phyloP scores from a whole-genome alignment of 2,113 vertebrate genomes.

The Astur gentilis region DNA sequence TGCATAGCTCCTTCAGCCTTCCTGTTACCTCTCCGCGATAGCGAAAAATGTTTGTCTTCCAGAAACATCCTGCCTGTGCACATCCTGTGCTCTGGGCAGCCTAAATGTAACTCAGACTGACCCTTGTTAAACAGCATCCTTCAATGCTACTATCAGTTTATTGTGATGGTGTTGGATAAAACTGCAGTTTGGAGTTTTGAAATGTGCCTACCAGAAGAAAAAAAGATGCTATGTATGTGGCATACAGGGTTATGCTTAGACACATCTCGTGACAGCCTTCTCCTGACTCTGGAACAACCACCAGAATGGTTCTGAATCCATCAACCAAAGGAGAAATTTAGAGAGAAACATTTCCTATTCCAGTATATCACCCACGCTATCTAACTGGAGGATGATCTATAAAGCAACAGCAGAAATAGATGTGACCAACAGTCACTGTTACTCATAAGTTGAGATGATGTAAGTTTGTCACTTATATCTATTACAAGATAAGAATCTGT shows the following conservation, averaged over 20 bases:
- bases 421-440: background rate
- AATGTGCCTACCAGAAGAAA: background rate
- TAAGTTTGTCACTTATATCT: background rate
- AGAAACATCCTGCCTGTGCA: background rate
- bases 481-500: background rate
- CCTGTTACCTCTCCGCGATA: background rate
- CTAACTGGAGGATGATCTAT: background rate
- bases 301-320: background rate
- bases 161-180: background rate
- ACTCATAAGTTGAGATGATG: background rate
- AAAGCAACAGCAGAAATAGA: background rate
- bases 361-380: background rate
- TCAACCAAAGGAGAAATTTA: background rate
- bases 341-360: background rate
- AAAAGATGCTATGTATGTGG: background rate
- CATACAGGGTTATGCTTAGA: background rate
- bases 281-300: background rate
- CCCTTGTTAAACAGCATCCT: background rate
- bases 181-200: background rate
- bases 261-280: background rate
- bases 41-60: background rate
- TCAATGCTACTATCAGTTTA: background rate
- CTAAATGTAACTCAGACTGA: background rate
- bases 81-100: background rate
- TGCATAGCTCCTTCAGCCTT: background rate